Conservation (phyloP, 2,888 invertebrate species). For the Chrysolina haemoptera region DNA sequence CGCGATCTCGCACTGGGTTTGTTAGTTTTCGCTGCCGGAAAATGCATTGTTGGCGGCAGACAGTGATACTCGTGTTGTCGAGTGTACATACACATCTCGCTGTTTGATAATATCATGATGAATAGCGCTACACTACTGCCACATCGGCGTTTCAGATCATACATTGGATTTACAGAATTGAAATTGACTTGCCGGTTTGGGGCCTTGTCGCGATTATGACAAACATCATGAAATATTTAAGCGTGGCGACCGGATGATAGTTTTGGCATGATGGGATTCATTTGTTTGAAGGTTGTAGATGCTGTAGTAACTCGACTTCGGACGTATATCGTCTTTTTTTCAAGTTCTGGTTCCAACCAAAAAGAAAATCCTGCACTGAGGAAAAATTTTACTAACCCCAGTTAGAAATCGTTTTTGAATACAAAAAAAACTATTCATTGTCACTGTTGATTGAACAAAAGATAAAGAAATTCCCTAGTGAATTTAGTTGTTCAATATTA, state of each 20-base stretch:
- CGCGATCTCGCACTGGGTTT: slow-evolving; percentile 10
- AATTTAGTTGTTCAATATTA: too few relatives aligned
- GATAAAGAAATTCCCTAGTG: too few relatives aligned
- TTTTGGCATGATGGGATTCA: too few relatives aligned
- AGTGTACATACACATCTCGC: slow-evolving; percentile 51
- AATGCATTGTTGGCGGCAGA: background rate
- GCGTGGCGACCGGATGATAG: background rate
- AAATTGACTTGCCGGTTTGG: slow-evolving; percentile 47
- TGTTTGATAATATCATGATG: slow-evolving; percentile 54
- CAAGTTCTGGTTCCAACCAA: too few relatives aligned
- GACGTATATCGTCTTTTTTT: too few relatives aligned
- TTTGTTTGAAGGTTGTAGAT: too few relatives aligned
- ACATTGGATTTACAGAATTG: slow-evolving; percentile 51
- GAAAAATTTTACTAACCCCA: too few relatives aligned
- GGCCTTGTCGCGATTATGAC: background rate
- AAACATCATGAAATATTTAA: background rate
- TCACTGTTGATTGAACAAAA: too few relatives aligned
- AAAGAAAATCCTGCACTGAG: too few relatives aligned
- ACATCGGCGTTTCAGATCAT: slow-evolving; percentile 41
- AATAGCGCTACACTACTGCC: slow-evolving; percentile 52
- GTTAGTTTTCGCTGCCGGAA: background rate
- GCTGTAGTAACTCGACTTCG: too few relatives aligned
- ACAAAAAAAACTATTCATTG: too few relatives aligned
- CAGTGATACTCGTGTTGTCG: background rate
- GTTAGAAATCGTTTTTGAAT: too few relatives aligned